Conservation (phyloP, 2,113 vertebrate species). For the Terrapene triunguis region DNA sequence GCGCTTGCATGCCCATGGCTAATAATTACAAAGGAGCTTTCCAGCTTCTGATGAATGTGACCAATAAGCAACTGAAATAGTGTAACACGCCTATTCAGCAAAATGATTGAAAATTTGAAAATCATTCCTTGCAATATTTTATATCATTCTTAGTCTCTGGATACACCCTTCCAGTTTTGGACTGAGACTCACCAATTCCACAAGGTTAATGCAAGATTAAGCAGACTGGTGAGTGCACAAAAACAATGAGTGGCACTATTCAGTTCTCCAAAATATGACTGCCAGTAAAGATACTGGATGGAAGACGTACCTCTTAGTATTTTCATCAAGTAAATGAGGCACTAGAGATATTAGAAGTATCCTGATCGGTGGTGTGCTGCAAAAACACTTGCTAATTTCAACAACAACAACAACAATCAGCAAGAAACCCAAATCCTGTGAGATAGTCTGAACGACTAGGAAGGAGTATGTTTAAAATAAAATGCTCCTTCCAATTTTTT, state of each 20-base stretch:
- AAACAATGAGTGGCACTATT: not conserved
- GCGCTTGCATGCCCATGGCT: not conserved
- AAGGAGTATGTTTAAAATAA: conserved; percentile 25
- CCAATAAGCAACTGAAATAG: not conserved
- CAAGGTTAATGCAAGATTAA: rapidly evolving
- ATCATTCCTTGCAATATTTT: not conserved
- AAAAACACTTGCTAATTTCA: conserved; percentile 46
- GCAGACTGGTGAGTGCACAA: not conserved
- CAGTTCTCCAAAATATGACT: not conserved
- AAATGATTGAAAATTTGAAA: not conserved
- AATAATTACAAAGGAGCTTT: not conserved
- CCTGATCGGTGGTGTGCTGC: conserved; percentile 5
- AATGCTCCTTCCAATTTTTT: conserved; percentile 45
- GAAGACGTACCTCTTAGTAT: not conserved
- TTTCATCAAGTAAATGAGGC: not conserved
- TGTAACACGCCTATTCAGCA: not conserved
- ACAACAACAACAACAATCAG: not conserved
- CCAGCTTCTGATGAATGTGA: not conserved
- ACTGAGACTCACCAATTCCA: not conserved
- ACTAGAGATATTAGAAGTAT: conserved; percentile 4
- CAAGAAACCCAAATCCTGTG: conserved; percentile 12
- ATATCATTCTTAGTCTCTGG: not conserved
- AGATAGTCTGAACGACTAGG: conserved; percentile 16
- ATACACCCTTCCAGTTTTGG: not conserved
- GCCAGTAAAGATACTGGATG: not conserved